phyloP scores from a whole-genome alignment of 2,888 invertebrate genomes.

The Rotaria magnacalcarata region DNA sequence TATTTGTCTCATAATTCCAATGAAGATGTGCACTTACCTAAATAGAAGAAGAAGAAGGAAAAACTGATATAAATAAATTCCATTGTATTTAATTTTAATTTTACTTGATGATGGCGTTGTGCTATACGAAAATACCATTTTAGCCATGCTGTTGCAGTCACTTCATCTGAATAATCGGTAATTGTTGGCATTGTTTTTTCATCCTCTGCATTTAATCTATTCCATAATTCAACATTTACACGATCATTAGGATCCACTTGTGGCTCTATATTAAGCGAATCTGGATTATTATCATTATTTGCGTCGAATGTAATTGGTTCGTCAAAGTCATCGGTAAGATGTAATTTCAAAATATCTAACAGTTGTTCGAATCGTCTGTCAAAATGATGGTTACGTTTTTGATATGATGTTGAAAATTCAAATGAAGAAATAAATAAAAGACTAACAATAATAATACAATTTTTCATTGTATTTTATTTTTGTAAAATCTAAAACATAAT shows the following conservation, averaged over 20 bases:
- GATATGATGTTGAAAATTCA: not conserved
- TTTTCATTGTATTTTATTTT: not conserved
- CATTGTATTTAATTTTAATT: not conserved
- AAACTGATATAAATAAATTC: no score
- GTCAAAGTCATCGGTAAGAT: not conserved
- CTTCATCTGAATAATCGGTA: not conserved
- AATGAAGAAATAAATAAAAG: not conserved
- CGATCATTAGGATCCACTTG: not conserved
- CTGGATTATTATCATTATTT: no score
- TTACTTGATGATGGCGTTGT: not conserved
- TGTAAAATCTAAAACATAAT: no score
- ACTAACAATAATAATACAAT: not conserved
- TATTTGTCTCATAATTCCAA: constrained; percentile 30
- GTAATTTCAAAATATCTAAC: not conserved
- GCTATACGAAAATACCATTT: not conserved
- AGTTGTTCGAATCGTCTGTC: not conserved
- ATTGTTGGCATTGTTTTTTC: not conserved
- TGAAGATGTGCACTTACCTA: not conserved
- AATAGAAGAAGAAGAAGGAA: not conserved
- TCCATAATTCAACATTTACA: not conserved
- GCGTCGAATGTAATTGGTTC: not conserved
- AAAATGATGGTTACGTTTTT: not conserved
- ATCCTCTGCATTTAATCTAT: not conserved
- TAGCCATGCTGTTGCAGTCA: not conserved
- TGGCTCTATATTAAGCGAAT: not conserved